These are phyloP conservation scores for Excalfactoria chinensis DNA, from an alignment of 2,113 vertebrate species.

Conservation along the genomic window DNA sequence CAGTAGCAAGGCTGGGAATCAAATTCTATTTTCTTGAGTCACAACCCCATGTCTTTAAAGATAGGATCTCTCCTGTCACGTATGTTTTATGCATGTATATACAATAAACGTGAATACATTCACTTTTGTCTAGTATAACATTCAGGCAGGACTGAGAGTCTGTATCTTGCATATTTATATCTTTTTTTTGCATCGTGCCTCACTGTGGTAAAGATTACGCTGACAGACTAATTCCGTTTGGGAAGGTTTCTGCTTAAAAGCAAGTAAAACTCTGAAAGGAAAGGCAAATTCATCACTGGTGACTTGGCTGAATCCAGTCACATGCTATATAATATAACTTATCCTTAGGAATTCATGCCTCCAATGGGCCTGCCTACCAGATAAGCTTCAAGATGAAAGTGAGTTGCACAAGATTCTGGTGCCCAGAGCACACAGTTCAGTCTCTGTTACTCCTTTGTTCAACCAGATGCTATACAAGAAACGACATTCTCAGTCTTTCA, in stretches of 20 bases:
- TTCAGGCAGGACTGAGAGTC: neutral
- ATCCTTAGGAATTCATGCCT: conserved; percentile 76
- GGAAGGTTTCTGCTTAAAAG: conserved; percentile 48
- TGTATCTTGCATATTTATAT: neutral
- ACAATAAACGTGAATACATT: neutral
- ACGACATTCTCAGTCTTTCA: conserved; percentile 14
- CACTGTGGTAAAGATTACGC: conserved; percentile 46
- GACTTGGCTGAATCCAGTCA: conserved; percentile 69
- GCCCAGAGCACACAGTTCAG: conserved; percentile 30
- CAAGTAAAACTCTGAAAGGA: conserved; percentile 50
- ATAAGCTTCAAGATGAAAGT: conserved; percentile 70
- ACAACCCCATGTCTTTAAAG: neutral
- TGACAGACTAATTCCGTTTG: conserved; percentile 4
- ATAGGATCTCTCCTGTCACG: neutral
- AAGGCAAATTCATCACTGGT: conserved; percentile 63
- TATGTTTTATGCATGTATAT: neutral
- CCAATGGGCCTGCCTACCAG: conserved; percentile 67
- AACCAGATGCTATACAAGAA: conserved; percentile 40
- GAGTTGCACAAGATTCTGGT: conserved; percentile 59
- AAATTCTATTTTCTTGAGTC: neutral
- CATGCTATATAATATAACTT: conserved; percentile 61
- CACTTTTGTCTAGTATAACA: neutral
- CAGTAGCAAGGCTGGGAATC: neutral
- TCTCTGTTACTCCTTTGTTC: conserved; percentile 48
- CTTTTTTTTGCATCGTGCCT: conserved; percentile 13